Conservation (phyloP, 1,140 invertebrate genomes). For the Eueides isabella region DNA sequence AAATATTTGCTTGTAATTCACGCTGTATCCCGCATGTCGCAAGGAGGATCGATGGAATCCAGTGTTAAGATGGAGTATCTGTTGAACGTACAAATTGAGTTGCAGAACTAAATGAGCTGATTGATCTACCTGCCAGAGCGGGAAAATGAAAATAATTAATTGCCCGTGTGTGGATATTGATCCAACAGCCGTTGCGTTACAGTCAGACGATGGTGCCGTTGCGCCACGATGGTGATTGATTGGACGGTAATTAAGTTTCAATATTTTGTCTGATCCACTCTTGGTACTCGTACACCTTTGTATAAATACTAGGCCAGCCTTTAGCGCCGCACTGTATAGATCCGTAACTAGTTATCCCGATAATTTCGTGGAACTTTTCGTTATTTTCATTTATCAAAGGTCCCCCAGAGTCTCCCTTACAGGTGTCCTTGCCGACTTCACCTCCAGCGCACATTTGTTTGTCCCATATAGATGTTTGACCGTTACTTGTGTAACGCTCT, state of each 20-base stretch:
- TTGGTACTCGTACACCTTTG: constrained; percentile 81
- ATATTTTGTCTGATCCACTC: constrained; percentile 77
- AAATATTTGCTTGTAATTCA: no score
- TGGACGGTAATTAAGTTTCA: background rate
- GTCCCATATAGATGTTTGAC: constrained; percentile 56
- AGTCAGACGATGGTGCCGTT: no score
- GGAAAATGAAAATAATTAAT: background rate
- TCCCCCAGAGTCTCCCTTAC: constrained; percentile 81
- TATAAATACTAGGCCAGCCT: constrained; percentile 84
- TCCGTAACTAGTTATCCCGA: constrained; percentile 84
- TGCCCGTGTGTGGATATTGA: background rate
- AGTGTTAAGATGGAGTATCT: background rate
- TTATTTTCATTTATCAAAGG: constrained; percentile 81
- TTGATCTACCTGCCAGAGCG: background rate
- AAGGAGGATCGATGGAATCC: background rate
- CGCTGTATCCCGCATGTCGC: no score
- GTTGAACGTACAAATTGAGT: background rate
- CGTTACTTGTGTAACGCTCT: constrained; percentile 24
- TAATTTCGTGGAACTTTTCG: constrained; percentile 45
- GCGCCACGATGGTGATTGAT: background rate
- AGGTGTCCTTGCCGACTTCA: constrained; percentile 54
- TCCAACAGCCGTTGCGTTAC: background rate
- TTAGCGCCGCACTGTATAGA: constrained; percentile 77
- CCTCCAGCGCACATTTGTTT: constrained; percentile 66
- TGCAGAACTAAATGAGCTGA: background rate